A percentile compares a stretch with the other conserved stretches of the same genome.
Conservation (phyloP, 2,113 vertebrate species). For the Bothrops jararaca region DNA sequence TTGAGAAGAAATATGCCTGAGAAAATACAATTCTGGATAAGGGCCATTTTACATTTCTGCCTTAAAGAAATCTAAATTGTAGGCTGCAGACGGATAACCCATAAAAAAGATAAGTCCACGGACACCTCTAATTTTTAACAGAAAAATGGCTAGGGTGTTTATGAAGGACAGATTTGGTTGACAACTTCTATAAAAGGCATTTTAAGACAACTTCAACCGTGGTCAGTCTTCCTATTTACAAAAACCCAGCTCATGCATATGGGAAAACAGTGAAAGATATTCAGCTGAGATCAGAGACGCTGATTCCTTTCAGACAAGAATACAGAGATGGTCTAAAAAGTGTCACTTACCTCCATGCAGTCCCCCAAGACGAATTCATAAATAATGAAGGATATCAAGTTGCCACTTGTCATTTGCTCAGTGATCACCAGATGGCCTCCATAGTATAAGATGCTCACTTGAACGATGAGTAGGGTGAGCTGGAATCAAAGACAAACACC, state of each 20-base stretch:
- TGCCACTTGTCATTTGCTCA: slow-evolving; percentile 84
- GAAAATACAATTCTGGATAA: background rate
- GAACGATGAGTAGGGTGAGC: slow-evolving; percentile 85
- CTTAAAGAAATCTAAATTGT: background rate
- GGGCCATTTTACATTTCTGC: background rate
- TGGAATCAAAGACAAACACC: slow-evolving; percentile 58
- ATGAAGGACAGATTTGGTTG: background rate
- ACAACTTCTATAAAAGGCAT: no score
- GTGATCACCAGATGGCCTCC: slow-evolving; percentile 90
- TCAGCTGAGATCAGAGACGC: background rate
- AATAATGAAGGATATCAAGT: slow-evolving; percentile 89
- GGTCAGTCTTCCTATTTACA: background rate
- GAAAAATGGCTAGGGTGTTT: background rate
- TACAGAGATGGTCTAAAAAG: no score
- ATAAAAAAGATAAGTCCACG: background rate
- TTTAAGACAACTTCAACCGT: background rate
- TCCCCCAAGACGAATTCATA: slow-evolving; percentile 90
- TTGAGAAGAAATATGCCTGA: background rate
- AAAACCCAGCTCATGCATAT: background rate
- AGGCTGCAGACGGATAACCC: background rate
- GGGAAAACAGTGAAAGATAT: background rate
- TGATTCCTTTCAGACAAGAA: background rate
- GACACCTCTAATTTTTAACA: background rate
- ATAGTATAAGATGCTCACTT: slow-evolving; percentile 90
- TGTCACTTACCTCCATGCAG: slow-evolving; percentile 83